Evolutionary conservation across 2,888 invertebrate genomes (phyloP).

Genomic region (Lycaena phlaeas): DNA sequence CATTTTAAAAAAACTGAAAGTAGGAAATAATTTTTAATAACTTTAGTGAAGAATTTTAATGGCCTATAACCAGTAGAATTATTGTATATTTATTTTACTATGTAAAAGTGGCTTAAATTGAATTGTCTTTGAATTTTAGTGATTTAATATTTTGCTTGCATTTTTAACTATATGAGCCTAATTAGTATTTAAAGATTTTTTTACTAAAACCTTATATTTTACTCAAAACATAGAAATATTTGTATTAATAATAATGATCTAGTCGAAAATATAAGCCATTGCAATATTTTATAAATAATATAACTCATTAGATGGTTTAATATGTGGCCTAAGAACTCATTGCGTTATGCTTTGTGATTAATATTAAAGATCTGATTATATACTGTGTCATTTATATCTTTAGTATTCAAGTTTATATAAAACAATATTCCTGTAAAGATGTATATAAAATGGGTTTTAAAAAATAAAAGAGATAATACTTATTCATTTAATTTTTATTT

Average conservation of each 20-base stretch:
- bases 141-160: background rate
- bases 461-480: slow-evolving; percentile 18
- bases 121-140: background rate
- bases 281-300: slow-evolving; percentile 46
- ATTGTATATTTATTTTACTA: no score
- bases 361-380: background rate
- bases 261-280: slow-evolving; percentile 71
- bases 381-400: slow-evolving; percentile 3
- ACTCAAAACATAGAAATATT: slow-evolving; percentile 33
- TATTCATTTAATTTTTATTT: slow-evolving; percentile 48
- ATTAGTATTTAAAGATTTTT: slow-evolving; percentile 2
- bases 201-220: slow-evolving; percentile 9
- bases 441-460: slow-evolving; percentile 4
- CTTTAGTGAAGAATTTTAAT: no score
- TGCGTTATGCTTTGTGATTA: background rate
- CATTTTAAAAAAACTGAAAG: no score
- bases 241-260: slow-evolving; percentile 63
- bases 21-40: no score
- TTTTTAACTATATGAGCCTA: background rate
- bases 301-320: slow-evolving; percentile 20
- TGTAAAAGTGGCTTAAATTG: no score
- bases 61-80: no score
- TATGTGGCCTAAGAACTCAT: slow-evolving; percentile 16
- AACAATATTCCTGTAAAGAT: background rate
- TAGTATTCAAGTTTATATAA: slow-evolving; percentile 2